Percentiles rank a stretch among this genome's conserved stretches.
Evolutionary conservation across 2,113 vertebrate species (phyloP).

Genomic region (Seriola quinqueradiata): DNA sequence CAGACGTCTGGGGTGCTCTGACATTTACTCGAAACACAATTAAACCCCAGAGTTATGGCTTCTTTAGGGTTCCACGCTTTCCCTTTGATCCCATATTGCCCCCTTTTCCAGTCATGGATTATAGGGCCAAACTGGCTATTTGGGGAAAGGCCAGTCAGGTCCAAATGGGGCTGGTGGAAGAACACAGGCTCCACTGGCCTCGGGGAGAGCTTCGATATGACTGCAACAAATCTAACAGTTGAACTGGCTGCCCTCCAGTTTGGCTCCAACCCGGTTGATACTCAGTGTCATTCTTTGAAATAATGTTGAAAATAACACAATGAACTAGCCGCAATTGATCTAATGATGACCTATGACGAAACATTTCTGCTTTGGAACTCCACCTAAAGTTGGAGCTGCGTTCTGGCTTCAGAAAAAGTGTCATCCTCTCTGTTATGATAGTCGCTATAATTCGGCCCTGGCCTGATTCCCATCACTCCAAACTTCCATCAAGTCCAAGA

Average conservation of each 20-base stretch:
- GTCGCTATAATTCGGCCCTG: slow-evolving; percentile 37
- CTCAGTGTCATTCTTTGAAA: slow-evolving; percentile 51
- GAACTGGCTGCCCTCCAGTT: slow-evolving; percentile 60
- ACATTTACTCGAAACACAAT: slow-evolving; percentile 84
- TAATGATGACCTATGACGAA: slow-evolving; percentile 51
- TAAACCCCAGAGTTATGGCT: slow-evolving; percentile 80
- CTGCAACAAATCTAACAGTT: slow-evolving; percentile 71
- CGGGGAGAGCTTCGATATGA: slow-evolving; percentile 50
- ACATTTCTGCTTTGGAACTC: slow-evolving; percentile 35
- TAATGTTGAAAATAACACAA: slow-evolving; percentile 52
- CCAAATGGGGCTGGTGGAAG: slow-evolving; percentile 74
- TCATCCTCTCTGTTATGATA: slow-evolving; percentile 37
- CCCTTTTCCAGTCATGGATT: slow-evolving; percentile 71
- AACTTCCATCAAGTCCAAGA: slow-evolving; percentile 69
- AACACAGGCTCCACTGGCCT: slow-evolving; percentile 69
- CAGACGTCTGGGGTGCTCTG: slow-evolving; percentile 80
- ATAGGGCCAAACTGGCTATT: slow-evolving; percentile 74
- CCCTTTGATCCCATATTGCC: slow-evolving; percentile 74
- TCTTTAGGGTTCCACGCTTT: slow-evolving; percentile 71
- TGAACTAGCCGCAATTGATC: slow-evolving; percentile 24
- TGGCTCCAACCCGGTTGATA: slow-evolving; percentile 44
- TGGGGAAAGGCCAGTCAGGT: slow-evolving; percentile 74
- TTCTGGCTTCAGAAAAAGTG: slow-evolving; percentile 28
- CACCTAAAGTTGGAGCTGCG: slow-evolving; percentile 49
- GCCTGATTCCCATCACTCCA: slow-evolving; percentile 58